Percentiles rank a stretch among this genome's conserved stretches.
phyloP scores from a whole-genome alignment of 2,797 vertebrate genomes.

The Graptemys geographica region DNA sequence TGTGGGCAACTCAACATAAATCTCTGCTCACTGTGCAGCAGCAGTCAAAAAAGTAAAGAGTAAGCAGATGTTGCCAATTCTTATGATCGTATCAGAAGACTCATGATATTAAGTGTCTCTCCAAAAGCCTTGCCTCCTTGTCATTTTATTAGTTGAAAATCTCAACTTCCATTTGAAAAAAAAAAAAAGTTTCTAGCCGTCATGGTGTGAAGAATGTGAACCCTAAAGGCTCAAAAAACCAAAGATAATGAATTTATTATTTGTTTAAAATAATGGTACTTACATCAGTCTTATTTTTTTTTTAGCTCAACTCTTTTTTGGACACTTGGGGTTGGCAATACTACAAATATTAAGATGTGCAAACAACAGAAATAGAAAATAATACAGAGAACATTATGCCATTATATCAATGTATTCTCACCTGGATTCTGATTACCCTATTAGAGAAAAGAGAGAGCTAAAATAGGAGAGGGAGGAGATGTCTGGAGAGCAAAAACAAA shows the following conservation, averaged over 20 bases:
- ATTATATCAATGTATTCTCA: not conserved
- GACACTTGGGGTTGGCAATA: not conserved
- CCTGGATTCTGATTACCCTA: not conserved
- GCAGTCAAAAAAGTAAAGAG: too few species aligned
- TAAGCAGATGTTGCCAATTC: not conserved
- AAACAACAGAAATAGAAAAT: not conserved
- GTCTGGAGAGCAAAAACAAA: not conserved
- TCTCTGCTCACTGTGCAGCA: too few species aligned
- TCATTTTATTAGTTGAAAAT: not conserved
- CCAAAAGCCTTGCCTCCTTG: not conserved
- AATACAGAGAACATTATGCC: not conserved
- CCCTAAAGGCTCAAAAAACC: accelerated
- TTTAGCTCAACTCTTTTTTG: not conserved
- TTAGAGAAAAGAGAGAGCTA: not conserved
- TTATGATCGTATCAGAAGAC: not conserved
- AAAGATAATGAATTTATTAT: not conserved
- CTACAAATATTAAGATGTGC: not conserved
- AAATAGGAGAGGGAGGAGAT: not conserved
- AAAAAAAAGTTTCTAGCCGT: too few species aligned
- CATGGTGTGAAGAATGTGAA: too few species aligned
- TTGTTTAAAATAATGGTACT: not conserved
- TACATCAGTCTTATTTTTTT: too few species aligned
- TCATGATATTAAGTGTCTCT: not conserved
- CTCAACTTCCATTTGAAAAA: not conserved
- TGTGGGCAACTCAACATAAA: too few species aligned